Evolutionary conservation across 1,140 invertebrate species (phyloP), one percentile per base, ranked within the genome.

Genomic region (Gryllus bimaculatus): DNA sequence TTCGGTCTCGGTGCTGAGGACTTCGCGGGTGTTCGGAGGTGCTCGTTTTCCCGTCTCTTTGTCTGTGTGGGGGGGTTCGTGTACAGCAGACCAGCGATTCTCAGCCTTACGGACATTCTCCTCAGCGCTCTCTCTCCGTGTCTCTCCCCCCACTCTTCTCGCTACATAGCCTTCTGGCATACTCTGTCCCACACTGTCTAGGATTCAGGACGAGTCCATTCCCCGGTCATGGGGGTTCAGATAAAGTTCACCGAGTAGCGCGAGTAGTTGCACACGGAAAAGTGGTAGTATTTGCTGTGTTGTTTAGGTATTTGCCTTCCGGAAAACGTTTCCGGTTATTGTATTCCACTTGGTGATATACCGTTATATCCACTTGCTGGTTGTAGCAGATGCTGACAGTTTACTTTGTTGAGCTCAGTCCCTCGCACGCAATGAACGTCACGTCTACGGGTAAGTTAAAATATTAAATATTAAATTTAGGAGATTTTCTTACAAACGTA

Each of bases 161-260:
- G 54, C 54, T 66, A 66, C 54, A 66, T 18, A 18, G 54, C 54
- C 54, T 66, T 66, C 54, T 66, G 54, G 54, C 54, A 66, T 66
- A 66, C 54, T 66, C 54, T 66, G 54, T 66, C 54, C 54, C 54
- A 66, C 54, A 66, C 54, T 66, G 54, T 66, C 54, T 66, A 66
- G 54, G 54, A 66, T 66, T 18, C 54, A 66, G 54, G 54, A 66
- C 54, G 54, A 66, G 54, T 66, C 54, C 54, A 66, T 66, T 66
- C 54, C 18, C 18, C 54, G 54, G 54, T 66, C 54, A 66, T 66
- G 54, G 54, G 54, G 54, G 54, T 66, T 66, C 54, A 66, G 54
- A 66, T 66, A 10, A 66, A 66, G 54, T 66, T 66, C 54, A 66
- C 54, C 54, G 54, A 66, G 54, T 66, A 66, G 54, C 54, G 54